phyloP scores from a whole-genome alignment of 2,797 vertebrate genomes.

The Sorex maritimensis region DNA sequence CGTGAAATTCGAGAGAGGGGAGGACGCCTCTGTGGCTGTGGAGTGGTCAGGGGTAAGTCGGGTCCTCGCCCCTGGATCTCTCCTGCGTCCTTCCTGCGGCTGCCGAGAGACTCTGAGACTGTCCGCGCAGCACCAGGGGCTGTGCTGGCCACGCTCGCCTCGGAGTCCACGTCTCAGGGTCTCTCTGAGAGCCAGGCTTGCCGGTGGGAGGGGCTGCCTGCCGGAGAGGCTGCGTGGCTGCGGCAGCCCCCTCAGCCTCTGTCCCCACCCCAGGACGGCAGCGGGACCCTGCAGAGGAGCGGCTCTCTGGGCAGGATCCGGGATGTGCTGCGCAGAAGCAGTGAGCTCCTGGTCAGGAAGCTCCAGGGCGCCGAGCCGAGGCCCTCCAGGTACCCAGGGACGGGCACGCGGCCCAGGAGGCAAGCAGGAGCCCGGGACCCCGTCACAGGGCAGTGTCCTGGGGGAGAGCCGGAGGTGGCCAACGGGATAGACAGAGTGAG shows the following conservation, averaged over 20 bases:
- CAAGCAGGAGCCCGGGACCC: background rate
- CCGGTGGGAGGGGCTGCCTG: background rate
- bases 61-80: constrained; percentile 72
- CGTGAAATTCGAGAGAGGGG: constrained; percentile 97
- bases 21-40: constrained; percentile 99
- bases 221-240: background rate
- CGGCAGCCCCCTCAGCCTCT: background rate
- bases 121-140: background rate
- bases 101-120: constrained; percentile 65
- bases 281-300: constrained; percentile 95
- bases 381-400: background rate
- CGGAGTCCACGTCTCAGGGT: background rate
- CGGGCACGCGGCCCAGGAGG: background rate
- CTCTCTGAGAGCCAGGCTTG: background rate
- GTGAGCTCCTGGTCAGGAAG: constrained; percentile 98
- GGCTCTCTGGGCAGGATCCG: constrained; percentile 96
- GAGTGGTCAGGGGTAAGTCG: constrained; percentile 99
- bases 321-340: constrained; percentile 97
- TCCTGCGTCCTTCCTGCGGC: background rate
- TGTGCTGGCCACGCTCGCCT: background rate
- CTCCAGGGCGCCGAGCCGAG: constrained; percentile 95
- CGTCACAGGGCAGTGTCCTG: background rate
- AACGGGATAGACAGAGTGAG: background rate
- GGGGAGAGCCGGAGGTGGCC: constrained; percentile 13
- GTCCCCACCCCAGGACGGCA: constrained; percentile 94